A percentile compares a stretch with the other conserved stretches of the same genome.
Conservation (phyloP, 2,888 invertebrate species). For the Drosophila sordidula region DNA sequence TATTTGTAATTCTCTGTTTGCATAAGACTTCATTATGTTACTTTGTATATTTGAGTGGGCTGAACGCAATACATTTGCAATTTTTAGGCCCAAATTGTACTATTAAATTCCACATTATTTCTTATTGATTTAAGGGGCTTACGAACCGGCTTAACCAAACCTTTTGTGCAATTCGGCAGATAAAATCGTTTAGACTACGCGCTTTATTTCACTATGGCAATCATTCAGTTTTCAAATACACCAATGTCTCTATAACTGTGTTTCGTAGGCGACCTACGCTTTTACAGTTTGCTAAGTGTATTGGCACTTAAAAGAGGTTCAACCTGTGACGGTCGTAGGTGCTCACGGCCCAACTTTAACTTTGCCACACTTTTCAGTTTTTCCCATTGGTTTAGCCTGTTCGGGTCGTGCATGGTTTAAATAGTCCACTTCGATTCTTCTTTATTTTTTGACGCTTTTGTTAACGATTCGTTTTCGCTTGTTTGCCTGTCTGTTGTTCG, state of each 20-base stretch:
- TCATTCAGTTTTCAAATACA: conserved; percentile 5
- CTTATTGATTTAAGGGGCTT: not conserved
- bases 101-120: not conserved
- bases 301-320: conserved; percentile 26
- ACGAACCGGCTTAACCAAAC: not conserved
- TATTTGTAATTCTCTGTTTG: conserved; percentile 21
- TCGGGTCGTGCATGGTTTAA: conserved; percentile 21
- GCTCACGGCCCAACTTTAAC: conserved; percentile 1
- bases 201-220: not conserved
- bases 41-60: not conserved
- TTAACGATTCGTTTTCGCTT: conserved; percentile 12
- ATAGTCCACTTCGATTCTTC: conserved; percentile 37
- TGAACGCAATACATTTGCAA: not conserved
- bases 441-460: conserved; percentile 22
- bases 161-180: not conserved
- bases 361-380: conserved; percentile 27
- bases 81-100: not conserved
- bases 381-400: not conserved
- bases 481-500: conserved; percentile 10
- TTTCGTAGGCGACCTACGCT: not conserved
- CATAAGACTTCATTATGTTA: conserved; percentile 4
- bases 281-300: conserved; percentile 34
- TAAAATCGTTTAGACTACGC: conserved; percentile 1
- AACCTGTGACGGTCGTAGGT: conserved; percentile 15
- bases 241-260: not conserved